Conservation (phyloP, 1,140 invertebrate genomes). For the Nylanderia fulva region DNA sequence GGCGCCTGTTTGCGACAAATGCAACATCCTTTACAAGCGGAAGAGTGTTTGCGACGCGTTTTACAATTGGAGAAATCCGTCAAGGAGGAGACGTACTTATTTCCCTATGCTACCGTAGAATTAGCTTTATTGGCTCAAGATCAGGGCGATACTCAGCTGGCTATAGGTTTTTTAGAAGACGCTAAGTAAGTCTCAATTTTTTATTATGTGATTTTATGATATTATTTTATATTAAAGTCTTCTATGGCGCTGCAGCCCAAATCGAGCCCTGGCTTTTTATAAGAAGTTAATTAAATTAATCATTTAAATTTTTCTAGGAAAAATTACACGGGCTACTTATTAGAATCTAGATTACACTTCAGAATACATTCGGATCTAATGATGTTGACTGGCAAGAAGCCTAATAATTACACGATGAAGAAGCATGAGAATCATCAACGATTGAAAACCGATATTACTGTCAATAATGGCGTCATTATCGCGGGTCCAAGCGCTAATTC, state of each 20-base stretch:
- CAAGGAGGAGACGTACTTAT: conserved; percentile 93
- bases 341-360: conserved; percentile 97
- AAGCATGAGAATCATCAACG: neutral
- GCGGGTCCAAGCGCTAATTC: conserved; percentile 45
- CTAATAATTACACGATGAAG: conserved; percentile 64
- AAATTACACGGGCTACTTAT: conserved; percentile 94
- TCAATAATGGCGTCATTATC: conserved; percentile 63
- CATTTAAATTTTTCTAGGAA: conserved; percentile 86
- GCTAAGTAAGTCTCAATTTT: conserved; percentile 89
- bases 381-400: conserved; percentile 85
- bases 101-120: conserved; percentile 95
- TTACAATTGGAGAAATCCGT: conserved; percentile 91
- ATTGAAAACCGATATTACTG: conserved; percentile 16
- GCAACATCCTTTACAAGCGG: conserved; percentile 90
- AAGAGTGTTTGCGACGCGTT: conserved; percentile 91
- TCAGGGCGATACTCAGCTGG: conserved; percentile 89
- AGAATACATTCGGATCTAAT: conserved; percentile 93
- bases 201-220: neutral
- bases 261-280: too few relatives aligned
- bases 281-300: conserved; percentile 6
- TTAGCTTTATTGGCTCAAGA: conserved; percentile 92
- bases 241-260: too few relatives aligned
- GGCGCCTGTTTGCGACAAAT: conserved; percentile 94
- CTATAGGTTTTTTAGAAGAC: conserved; percentile 91
- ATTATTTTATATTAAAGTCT: neutral